Evolutionary conservation across 2,888 invertebrate species (phyloP).

Genomic region (Xestia c-nigrum): DNA sequence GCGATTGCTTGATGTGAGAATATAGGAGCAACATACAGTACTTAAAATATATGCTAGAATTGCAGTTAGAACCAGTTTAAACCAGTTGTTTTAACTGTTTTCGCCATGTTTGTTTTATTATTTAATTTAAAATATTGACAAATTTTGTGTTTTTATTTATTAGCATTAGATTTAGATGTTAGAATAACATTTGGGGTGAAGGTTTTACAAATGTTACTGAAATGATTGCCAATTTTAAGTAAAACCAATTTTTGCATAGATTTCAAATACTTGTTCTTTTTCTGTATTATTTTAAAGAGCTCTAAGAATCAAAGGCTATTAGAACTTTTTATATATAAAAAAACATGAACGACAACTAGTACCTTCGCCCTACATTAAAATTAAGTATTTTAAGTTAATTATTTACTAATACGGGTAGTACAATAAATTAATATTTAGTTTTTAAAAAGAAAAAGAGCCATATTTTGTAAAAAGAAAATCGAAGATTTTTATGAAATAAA

Average conservation of each 20-base stretch:
- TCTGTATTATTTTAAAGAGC: background rate
- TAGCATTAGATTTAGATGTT: constrained; percentile 48
- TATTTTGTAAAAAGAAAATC: constrained; percentile 70
- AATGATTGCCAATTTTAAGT: background rate
- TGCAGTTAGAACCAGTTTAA: constrained; percentile 14
- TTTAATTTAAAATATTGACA: constrained; percentile 51
- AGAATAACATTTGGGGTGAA: constrained; percentile 46
- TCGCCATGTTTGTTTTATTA: constrained; percentile 53
- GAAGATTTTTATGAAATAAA: constrained; percentile 79
- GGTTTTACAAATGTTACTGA: background rate
- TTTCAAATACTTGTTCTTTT: background rate
- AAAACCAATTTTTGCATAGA: fast-evolving
- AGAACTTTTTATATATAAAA: background rate
- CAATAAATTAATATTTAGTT: constrained; percentile 68
- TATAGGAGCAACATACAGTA: constrained; percentile 1
- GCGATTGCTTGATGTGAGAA: background rate
- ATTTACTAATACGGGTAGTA: constrained; percentile 85
- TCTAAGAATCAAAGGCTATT: constrained; percentile 18
- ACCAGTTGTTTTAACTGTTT: constrained; percentile 3
- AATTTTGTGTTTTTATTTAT: constrained; percentile 55
- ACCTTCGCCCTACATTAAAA: constrained; percentile 49
- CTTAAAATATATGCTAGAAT: constrained; percentile 26
- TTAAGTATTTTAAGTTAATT: constrained; percentile 57
- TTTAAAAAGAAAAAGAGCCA: constrained; percentile 60
- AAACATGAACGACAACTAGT: background rate